Evolutionary conservation across 2,113 vertebrate genomes (phyloP), one percentile per base, ranked within the genome.

Genomic region (Ptyas mucosa): DNA sequence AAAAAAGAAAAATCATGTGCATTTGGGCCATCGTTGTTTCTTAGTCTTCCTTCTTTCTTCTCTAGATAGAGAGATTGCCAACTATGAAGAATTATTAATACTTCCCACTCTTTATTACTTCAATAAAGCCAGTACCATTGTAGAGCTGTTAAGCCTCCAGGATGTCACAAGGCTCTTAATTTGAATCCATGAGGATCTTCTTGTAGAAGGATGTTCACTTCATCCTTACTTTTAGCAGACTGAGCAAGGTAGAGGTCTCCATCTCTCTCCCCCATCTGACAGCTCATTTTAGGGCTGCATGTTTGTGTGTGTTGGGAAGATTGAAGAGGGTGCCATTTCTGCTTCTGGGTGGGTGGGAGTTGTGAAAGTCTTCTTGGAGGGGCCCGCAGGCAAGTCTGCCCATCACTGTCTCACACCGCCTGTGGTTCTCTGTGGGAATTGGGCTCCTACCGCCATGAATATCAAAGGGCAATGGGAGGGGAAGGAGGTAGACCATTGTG

Each of bases 401-500:
- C 39, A 81, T 51, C 92, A 93, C 86, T 93, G 92, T 93, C 85
- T 93, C 92, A 85, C 46, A 43, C 46, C 46, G 2, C 88, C 92
- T 85, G 69, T 58, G 69, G 92, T n/a, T 89, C 69, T 0, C 92
- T 53, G 81, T 75, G 57, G 92, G 92, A 29, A 29, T 4, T 64
- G 92, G 75, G 75, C 92, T 93, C 92, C 92, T 90, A 57, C 55
- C 0, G 46, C 89, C 81, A 52, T 90, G 92, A 61, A 93, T 93
- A 90, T 93, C 89, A 93, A 93, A 93, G 92, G 89, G 49, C 46
- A 24, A 29, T 86, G 81, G 92, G 92, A 93, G 89, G 92, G n/a
- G 92, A 53, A 93, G 92, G 92, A 93, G 92, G 64, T 90, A 58
- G 88, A 57, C 92, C 89, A 93, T 93, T 93, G 92, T 93, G 81